Evolutionary conservation across 2,113 vertebrate species (phyloP).

Genomic region (Ardeotis arabs): DNA sequence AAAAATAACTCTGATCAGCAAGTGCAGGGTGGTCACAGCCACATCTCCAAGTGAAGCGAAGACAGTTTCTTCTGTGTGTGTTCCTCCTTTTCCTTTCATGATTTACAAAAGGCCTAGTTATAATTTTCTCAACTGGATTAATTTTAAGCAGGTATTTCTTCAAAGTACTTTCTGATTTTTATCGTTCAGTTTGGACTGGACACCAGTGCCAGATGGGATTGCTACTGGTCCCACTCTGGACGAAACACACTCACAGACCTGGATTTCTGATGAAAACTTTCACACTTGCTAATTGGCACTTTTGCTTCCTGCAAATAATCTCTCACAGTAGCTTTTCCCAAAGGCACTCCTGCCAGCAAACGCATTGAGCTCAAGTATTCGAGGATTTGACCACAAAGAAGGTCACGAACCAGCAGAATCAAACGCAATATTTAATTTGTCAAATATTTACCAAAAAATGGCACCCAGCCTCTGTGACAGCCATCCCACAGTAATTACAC

Average conservation of each 20-base stretch:
- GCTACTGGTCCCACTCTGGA: neutral
- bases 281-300: neutral
- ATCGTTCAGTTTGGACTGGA: neutral
- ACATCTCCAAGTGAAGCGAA: neutral
- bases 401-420: neutral
- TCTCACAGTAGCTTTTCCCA: neutral
- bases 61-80: neutral
- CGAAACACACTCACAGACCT: neutral
- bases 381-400: neutral
- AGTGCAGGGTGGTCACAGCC: neutral
- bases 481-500: neutral
- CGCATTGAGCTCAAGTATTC: neutral
- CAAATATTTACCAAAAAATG: constrained; percentile 13
- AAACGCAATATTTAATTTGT: neutral
- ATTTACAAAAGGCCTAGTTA: neutral
- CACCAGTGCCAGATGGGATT: neutral
- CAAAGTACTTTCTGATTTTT: neutral
- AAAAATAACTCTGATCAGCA: neutral
- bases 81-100: neutral
- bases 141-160: neutral
- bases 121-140: neutral
- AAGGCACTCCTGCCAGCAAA: neutral
- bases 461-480: neutral
- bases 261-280: neutral
- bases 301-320: neutral